These are phyloP conservation scores for Embidobia sp. DNA, from an alignment of 2,888 invertebrate species.

Conservation along the genomic window DNA sequence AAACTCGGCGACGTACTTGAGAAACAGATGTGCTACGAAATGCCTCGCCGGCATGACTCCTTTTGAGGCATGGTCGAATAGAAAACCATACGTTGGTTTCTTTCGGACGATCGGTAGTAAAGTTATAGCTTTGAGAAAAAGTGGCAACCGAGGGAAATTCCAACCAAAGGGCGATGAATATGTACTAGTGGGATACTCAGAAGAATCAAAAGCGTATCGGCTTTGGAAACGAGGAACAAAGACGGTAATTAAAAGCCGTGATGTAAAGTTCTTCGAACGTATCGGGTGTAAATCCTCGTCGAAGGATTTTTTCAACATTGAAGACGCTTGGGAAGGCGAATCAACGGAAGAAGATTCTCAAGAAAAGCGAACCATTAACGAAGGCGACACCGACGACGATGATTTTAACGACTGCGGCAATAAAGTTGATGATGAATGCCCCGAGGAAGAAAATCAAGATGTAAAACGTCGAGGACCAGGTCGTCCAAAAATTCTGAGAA, in stretches of 20 bases:
- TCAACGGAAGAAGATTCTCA: too few relatives aligned
- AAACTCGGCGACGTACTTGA: slow-evolving; percentile 67
- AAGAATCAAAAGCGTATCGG: slow-evolving; percentile 67
- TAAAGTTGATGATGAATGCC: neutral
- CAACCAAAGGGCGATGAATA: slow-evolving; percentile 21
- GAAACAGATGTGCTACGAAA: slow-evolving; percentile 17
- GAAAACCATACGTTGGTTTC: slow-evolving; percentile 12
- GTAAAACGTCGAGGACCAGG: slow-evolving; percentile 16
- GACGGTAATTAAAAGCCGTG: slow-evolving; percentile 56
- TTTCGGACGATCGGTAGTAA: slow-evolving; percentile 13
- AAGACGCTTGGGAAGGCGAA: too few relatives aligned
- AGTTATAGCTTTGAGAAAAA: slow-evolving; percentile 10
- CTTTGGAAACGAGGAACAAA: slow-evolving; percentile 63
- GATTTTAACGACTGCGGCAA: too few relatives aligned
- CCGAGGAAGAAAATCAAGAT: neutral
- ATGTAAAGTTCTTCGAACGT: slow-evolving; percentile 63
- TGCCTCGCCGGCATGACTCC: slow-evolving; percentile 9
- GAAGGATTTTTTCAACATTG: too few relatives aligned
- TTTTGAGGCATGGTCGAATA: neutral
- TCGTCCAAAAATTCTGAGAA: slow-evolving; percentile 69
- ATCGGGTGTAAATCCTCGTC: too few relatives aligned
- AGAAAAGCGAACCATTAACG: too few relatives aligned
- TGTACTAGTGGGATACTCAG: slow-evolving; percentile 58
- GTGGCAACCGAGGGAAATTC: slow-evolving; percentile 3
- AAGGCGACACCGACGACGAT: too few relatives aligned